These are phyloP conservation scores for Girardinus metallicus DNA, from an alignment of 2,797 vertebrate genomes.

Conservation along the genomic window DNA sequence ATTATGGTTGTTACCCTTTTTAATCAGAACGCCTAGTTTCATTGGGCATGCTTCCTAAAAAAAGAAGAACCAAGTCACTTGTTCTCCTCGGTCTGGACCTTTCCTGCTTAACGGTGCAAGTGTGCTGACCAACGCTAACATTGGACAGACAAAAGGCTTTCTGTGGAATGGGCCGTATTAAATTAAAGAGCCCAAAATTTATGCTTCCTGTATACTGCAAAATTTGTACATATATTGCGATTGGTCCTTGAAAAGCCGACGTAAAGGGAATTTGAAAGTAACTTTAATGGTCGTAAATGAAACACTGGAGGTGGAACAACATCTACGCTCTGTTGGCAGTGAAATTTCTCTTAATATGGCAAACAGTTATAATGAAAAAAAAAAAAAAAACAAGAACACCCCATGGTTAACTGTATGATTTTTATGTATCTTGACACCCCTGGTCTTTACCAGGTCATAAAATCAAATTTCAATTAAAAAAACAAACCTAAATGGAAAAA, in stretches of 20 bases:
- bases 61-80: constrained; percentile 34
- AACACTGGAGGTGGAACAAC: not conserved
- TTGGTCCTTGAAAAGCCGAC: not conserved
- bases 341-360: not conserved
- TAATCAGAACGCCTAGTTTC: constrained; percentile 64
- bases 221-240: constrained; percentile 4
- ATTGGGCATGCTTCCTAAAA: constrained; percentile 43
- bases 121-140: constrained; percentile 6
- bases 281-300: not conserved
- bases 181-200: constrained; percentile 8
- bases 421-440: not conserved
- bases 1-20: constrained; percentile 51
- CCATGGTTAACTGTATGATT: not conserved
- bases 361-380: not conserved
- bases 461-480: not conserved
- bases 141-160: constrained; percentile 19
- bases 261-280: not conserved
- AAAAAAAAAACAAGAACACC: not conserved
- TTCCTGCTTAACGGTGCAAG: constrained; percentile 12
- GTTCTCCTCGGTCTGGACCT: constrained; percentile 7
- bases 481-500: not conserved
- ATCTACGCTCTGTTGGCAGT: not conserved
- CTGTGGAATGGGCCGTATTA: constrained; percentile 3
- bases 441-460: not conserved
- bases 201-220: constrained; percentile 19